Percentiles rank a stretch among this genome's conserved stretches.
phyloP scores from a whole-genome alignment of 2,113 vertebrate species.

The Fregata magnificens region DNA sequence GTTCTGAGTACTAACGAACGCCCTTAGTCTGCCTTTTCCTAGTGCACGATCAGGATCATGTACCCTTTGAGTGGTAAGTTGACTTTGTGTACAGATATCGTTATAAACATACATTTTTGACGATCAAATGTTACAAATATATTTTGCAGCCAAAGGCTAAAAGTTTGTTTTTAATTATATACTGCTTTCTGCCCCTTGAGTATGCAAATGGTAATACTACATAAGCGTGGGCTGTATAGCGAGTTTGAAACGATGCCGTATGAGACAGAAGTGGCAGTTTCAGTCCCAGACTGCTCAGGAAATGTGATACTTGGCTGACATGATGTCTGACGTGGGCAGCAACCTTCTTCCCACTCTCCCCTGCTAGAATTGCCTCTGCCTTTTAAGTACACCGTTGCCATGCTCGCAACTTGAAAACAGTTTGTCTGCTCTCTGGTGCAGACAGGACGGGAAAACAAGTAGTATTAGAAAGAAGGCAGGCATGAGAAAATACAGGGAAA shows the following conservation, averaged over 20 bases:
- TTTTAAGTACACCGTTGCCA: background rate
- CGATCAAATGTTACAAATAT: background rate
- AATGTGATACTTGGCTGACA: background rate
- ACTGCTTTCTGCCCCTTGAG: background rate
- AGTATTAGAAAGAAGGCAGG: background rate
- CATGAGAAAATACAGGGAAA: background rate
- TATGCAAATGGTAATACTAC: background rate
- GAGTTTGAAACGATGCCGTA: background rate
- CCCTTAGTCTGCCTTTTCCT: background rate
- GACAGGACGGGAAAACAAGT: background rate
- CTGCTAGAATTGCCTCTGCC: background rate
- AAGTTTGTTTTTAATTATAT: background rate
- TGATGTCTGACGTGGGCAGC: background rate
- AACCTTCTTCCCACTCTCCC: background rate
- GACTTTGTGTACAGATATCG: background rate
- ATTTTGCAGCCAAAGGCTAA: background rate
- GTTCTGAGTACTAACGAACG: background rate
- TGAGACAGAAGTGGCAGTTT: background rate
- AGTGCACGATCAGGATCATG: rapidly evolving
- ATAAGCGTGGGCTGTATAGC: background rate
- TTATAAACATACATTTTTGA: background rate
- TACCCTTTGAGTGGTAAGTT: background rate
- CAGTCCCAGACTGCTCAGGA: background rate
- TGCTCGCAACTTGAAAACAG: background rate
- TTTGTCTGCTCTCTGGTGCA: background rate